Conservation (phyloP, 2,113 vertebrate genomes). For the Falcunculus frontatus region DNA sequence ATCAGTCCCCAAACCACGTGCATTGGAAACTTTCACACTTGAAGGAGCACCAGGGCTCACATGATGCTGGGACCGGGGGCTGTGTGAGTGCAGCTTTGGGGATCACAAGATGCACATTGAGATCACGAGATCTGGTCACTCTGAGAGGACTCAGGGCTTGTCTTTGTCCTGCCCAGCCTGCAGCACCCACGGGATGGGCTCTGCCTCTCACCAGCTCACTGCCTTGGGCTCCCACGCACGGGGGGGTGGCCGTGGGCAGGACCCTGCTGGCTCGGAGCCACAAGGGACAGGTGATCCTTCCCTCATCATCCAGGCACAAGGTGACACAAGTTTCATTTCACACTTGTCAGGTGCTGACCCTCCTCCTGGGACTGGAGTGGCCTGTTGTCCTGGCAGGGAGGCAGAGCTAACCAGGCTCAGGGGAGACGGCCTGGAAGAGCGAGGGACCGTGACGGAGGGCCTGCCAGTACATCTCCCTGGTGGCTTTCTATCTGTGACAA, state of each 20-base stretch:
- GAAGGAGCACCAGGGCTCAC: background rate
- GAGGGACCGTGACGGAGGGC: background rate
- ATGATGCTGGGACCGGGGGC: accelerated
- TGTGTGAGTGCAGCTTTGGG: background rate
- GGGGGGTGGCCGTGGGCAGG: background rate
- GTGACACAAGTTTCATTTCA: background rate
- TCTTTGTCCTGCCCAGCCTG: background rate
- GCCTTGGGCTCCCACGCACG: background rate
- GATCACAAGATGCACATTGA: background rate
- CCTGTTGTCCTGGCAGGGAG: background rate
- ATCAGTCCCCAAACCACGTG: background rate
- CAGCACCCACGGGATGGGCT: background rate
- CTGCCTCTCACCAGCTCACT: background rate
- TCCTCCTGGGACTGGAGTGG: background rate
- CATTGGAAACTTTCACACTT: background rate
- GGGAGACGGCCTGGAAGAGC: background rate
- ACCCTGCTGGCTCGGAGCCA: background rate
- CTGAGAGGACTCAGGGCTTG: background rate
- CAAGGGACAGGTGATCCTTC: background rate
- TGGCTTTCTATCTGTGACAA: slow-evolving; percentile 12
- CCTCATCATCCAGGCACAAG: background rate
- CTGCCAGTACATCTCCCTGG: background rate
- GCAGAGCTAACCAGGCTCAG: background rate
- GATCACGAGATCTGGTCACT: background rate
- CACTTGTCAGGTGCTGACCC: background rate